Conservation (phyloP, 64 coral and sea anemone species). For the Montipora sp. region DNA sequence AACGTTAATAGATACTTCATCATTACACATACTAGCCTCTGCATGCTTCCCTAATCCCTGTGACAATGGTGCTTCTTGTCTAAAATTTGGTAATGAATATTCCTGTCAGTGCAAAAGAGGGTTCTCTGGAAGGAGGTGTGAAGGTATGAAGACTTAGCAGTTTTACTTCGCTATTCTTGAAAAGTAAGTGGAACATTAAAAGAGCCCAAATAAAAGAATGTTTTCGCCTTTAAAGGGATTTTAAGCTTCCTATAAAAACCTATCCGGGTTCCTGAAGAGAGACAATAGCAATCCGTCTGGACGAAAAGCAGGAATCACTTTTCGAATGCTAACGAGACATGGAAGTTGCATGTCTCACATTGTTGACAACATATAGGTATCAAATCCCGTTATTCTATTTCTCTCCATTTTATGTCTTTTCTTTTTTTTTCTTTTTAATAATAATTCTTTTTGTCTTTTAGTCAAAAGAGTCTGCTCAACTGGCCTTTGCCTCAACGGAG, state of each 20-base stretch:
- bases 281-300: no score
- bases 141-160: slow-evolving; percentile 65
- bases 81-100: slow-evolving; percentile 63
- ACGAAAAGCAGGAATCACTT: neutral
- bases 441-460: slow-evolving; percentile 1
- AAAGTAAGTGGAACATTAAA: neutral
- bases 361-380: no score
- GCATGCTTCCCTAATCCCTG: slow-evolving; percentile 72
- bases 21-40: slow-evolving; percentile 33
- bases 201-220: no score
- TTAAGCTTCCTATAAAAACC: no score
- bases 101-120: slow-evolving; percentile 63
- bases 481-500: slow-evolving; percentile 83
- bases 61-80: slow-evolving; percentile 56
- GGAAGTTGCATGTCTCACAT: no score
- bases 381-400: neutral
- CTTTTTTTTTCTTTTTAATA: neutral
- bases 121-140: slow-evolving; percentile 64
- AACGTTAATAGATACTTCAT: slow-evolving; percentile 10
- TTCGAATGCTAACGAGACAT: neutral
- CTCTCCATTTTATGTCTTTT: neutral
- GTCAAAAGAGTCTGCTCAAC: slow-evolving; percentile 63
- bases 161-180: slow-evolving; percentile 23
- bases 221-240: no score
- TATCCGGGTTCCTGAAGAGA: no score